phyloP scores from a whole-genome alignment of 2,888 invertebrate genomes.

The Orthosia cruda region DNA sequence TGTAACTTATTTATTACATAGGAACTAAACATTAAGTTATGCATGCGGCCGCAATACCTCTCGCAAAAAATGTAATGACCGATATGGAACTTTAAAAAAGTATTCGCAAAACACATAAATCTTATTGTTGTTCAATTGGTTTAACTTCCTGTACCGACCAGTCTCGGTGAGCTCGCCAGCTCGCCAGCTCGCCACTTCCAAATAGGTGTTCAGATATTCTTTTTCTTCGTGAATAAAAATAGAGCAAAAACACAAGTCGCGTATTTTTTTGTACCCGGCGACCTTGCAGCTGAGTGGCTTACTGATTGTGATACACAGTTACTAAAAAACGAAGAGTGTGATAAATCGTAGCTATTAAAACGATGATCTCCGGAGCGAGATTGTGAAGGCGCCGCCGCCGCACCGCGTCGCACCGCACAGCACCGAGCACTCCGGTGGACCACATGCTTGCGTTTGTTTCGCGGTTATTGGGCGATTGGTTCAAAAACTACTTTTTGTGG shows the following conservation, averaged over 20 bases:
- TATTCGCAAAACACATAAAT: conserved; percentile 88
- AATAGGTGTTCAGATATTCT: conserved; percentile 90
- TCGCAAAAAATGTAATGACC: conserved; percentile 62
- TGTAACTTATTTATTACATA: conserved; percentile 25
- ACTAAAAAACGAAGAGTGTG: conserved; percentile 87
- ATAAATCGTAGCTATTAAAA: conserved; percentile 85
- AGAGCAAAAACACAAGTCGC: conserved; percentile 87
- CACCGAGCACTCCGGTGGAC: conserved; percentile 23
- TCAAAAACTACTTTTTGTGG: conserved; percentile 55
- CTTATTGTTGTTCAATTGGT: conserved; percentile 88
- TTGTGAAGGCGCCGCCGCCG: conserved; percentile 62
- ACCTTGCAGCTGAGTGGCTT: conserved; percentile 89
- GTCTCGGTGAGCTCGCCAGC: conserved; percentile 80
- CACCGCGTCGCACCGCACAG: conserved; percentile 28
- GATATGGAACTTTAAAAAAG: conserved; percentile 78
- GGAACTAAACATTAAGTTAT: conserved; percentile 46
- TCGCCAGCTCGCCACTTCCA: conserved; percentile 86
- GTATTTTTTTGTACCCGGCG: conserved; percentile 86
- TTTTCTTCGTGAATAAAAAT: conserved; percentile 89
- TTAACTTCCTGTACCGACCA: conserved; percentile 90
- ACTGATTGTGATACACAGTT: conserved; percentile 88
- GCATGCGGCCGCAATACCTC: conserved; percentile 22
- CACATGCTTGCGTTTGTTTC: conserved; percentile 52
- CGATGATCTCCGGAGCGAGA: conserved; percentile 72
- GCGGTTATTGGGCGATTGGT: conserved; percentile 52